Conservation (phyloP, 2,797 vertebrate genomes). For the Nothura maculosa region DNA sequence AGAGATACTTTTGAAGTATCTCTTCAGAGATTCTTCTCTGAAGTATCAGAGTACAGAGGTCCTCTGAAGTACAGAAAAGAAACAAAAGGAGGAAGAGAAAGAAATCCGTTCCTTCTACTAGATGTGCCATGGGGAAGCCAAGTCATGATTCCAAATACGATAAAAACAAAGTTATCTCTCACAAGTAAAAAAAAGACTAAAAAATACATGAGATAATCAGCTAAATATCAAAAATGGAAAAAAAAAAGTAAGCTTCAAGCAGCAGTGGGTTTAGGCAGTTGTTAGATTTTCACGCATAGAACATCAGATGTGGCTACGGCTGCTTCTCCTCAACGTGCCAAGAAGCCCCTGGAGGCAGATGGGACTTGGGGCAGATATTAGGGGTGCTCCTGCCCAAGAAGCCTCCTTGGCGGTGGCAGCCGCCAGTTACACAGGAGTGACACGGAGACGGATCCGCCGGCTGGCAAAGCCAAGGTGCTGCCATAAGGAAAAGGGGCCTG, state of each 20-base stretch:
- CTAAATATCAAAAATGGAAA: neutral
- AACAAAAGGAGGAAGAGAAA: neutral
- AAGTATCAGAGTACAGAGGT: too few species aligned
- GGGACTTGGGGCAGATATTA: accelerated
- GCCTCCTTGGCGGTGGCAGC: neutral
- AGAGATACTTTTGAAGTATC: neutral
- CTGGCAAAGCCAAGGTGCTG: neutral
- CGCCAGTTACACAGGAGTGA: accelerated
- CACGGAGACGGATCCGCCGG: neutral
- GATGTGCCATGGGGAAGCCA: neutral
- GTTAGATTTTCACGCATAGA: neutral
- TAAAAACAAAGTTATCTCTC: neutral
- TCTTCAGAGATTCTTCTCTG: too few species aligned
- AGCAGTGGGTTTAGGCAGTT: neutral
- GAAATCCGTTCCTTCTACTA: neutral
- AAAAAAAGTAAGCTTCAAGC: neutral
- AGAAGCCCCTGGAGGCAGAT: neutral
- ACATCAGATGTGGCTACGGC: neutral
- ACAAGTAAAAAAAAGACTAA: neutral
- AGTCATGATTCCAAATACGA: neutral
- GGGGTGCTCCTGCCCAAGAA: accelerated
- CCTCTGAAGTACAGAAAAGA: too few species aligned
- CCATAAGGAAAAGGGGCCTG: neutral
- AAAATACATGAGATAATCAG: neutral
- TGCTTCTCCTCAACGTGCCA: neutral